Conservation (phyloP, 2,113 vertebrate species). For the Tenrec ecaudatus region DNA sequence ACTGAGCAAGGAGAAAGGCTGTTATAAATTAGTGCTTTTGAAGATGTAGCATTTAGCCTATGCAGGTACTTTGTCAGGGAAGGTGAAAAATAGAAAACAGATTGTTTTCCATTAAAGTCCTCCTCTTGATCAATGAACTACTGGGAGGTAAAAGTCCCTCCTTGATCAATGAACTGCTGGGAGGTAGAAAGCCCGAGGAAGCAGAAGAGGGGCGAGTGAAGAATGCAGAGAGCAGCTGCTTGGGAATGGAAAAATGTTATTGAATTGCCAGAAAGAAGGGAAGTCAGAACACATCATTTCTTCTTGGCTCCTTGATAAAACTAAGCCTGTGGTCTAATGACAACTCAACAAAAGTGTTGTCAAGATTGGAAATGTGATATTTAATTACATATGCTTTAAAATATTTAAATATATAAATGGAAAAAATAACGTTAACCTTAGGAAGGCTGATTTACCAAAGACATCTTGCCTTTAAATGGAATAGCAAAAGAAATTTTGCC, state of each 20-base stretch:
- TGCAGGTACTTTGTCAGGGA: not conserved
- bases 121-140: conserved; percentile 20
- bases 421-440: conserved; percentile 48
- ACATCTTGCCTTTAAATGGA: not conserved
- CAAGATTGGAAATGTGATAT: not conserved
- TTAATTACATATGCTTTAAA: conserved; percentile 46
- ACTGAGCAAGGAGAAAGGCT: not conserved
- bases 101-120: conserved; percentile 26
- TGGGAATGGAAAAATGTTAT: conserved; percentile 20
- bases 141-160: too few relatives aligned
- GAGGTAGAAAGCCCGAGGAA: not conserved
- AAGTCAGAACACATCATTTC: not conserved
- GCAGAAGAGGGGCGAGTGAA: not conserved
- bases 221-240: not conserved
- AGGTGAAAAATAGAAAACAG: not conserved
- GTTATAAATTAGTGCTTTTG: not conserved
- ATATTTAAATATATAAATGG: conserved; percentile 4
- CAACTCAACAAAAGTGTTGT: not conserved
- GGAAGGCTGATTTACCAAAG: conserved; percentile 40
- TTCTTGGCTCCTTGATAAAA: conserved; percentile 21
- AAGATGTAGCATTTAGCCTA: not conserved
- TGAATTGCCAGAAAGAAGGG: not conserved
- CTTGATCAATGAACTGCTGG: not conserved
- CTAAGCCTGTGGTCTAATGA: conserved; percentile 25
- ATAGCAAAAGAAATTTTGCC: conserved; percentile 28